These are phyloP conservation scores for Hydropsyche tenuis DNA, from an alignment of 1,140 invertebrate species.

Conservation along the genomic window DNA sequence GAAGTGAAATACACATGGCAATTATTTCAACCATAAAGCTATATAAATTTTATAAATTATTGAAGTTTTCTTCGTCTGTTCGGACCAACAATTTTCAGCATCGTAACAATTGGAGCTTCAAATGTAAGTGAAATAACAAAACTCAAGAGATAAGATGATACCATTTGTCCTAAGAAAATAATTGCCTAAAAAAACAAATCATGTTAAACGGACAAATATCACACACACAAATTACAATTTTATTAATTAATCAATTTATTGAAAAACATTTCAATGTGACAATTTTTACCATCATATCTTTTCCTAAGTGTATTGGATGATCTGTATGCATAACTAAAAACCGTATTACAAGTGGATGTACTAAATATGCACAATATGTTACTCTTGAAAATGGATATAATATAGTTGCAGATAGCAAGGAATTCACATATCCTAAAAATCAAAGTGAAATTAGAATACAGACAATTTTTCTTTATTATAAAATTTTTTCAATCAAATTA, in stretches of 20 bases:
- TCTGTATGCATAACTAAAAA: conserved; percentile 78
- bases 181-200: conserved; percentile 66
- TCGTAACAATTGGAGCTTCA: conserved; percentile 83
- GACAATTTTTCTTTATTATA: not conserved
- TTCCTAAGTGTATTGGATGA: conserved; percentile 78
- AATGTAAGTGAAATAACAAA: conserved; percentile 80
- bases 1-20: not conserved
- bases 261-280: conserved; percentile 8
- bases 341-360: conserved; percentile 81
- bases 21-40: conserved; percentile 21
- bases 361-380: conserved; percentile 83
- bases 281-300: conserved; percentile 72
- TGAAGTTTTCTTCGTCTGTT: conserved; percentile 63
- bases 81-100: conserved; percentile 81
- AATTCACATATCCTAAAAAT: conserved; percentile 73
- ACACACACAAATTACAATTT: not conserved
- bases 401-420: conserved; percentile 75
- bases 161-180: conserved; percentile 77
- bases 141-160: conserved; percentile 77
- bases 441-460: not conserved
- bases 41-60: conserved; percentile 15
- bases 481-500: conserved; percentile 52
- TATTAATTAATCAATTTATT: not conserved
- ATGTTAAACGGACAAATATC: not conserved
- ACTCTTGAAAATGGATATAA: conserved; percentile 84